Conservation (phyloP, 2,888 invertebrate species). For the Emesis russula region DNA sequence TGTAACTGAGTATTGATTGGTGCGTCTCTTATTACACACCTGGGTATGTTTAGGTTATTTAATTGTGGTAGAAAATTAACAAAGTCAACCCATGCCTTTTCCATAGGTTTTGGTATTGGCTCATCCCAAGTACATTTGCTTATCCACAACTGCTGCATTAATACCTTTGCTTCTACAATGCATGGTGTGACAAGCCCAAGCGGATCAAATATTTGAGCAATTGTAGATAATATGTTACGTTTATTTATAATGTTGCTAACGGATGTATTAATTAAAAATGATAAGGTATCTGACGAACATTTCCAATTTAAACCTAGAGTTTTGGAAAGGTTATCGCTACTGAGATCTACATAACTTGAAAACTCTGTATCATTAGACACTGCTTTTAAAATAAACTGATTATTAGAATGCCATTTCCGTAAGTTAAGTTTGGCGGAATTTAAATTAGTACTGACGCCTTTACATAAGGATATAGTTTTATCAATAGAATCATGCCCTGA, state of each 20-base stretch:
- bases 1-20: background rate
- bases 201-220: constrained; percentile 19
- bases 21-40: background rate
- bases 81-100: background rate
- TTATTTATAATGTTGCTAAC: background rate
- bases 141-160: constrained; percentile 21
- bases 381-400: background rate
- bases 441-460: constrained; percentile 12
- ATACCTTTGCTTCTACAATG: constrained; percentile 27
- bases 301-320: constrained; percentile 13
- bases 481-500: background rate
- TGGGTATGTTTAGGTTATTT: background rate
- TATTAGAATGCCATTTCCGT: constrained; percentile 32
- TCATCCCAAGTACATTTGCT: constrained; percentile 19
- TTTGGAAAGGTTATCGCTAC: constrained; percentile 28
- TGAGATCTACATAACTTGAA: background rate
- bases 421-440: constrained; percentile 29
- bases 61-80: background rate
- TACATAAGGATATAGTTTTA: background rate
- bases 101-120: background rate
- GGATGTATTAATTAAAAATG: constrained; percentile 1
- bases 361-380: background rate
- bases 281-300: constrained; percentile 1
- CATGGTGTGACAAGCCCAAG: constrained; percentile 28
- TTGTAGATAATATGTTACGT: constrained; percentile 15